A percentile compares a stretch with the other conserved stretches of the same genome.
Conservation (phyloP, 2,888 invertebrate species). For the Lottia gigantea region DNA sequence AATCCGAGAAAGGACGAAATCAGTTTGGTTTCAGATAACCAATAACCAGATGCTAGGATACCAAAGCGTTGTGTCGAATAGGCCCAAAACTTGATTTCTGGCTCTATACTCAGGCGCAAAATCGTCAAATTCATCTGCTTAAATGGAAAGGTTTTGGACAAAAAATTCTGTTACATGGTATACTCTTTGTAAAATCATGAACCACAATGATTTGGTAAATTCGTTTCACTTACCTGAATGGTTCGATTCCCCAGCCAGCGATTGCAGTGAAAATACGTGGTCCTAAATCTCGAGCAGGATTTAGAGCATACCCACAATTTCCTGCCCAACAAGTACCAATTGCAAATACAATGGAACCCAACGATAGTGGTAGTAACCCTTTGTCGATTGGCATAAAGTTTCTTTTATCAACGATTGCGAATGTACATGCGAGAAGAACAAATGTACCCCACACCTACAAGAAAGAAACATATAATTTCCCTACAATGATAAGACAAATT, state of each 20-base stretch:
- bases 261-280: slow-evolving; percentile 71
- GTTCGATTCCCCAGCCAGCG: slow-evolving; percentile 68
- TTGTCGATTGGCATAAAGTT: slow-evolving; percentile 64
- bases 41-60: no score
- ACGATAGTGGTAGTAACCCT: slow-evolving; percentile 61
- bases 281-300: slow-evolving; percentile 73
- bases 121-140: no score
- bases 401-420: slow-evolving; percentile 68
- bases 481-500: no score
- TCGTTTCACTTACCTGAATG: slow-evolving; percentile 63
- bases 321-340: slow-evolving; percentile 70
- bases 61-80: no score
- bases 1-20: no score
- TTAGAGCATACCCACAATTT: slow-evolving; percentile 72
- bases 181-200: no score
- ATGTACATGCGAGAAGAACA: slow-evolving; percentile 66
- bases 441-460: slow-evolving; percentile 67
- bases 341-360: slow-evolving; percentile 67
- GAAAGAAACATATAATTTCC: not conserved
- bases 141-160: no score
- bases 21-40: no score
- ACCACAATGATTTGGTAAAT: no score
- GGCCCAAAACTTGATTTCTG: no score
- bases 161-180: no score
- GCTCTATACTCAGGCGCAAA: no score